These are phyloP conservation scores for Narcine bancroftii DNA, from an alignment of 2,113 vertebrate genomes.

Conservation along the genomic window DNA sequence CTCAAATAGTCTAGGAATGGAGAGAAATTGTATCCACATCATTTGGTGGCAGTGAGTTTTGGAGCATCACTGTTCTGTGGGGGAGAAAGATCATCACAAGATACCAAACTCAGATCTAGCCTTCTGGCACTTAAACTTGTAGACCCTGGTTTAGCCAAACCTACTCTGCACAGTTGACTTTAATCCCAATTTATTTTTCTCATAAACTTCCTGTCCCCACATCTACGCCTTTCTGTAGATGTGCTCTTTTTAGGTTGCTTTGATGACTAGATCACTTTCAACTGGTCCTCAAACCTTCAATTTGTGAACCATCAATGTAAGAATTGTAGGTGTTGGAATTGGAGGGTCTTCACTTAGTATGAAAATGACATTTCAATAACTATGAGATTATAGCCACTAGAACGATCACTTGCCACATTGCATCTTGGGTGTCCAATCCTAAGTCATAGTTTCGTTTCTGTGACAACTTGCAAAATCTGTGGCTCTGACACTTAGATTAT, in stretches of 20 bases:
- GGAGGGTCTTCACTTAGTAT: neutral
- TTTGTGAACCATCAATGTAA: neutral
- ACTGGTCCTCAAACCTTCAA: neutral
- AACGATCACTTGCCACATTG: neutral
- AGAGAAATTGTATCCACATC: neutral
- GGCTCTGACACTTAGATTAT: no score
- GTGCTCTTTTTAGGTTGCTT: neutral
- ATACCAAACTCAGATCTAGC: neutral
- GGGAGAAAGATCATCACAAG: neutral
- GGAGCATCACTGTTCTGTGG: neutral
- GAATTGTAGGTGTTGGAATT: neutral
- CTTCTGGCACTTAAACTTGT: neutral
- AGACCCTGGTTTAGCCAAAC: neutral
- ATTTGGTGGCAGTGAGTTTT: neutral
- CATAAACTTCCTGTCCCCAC: neutral
- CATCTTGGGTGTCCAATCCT: neutral
- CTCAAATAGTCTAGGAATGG: neutral
- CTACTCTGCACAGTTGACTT: neutral
- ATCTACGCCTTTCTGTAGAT: neutral
- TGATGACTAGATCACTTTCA: neutral
- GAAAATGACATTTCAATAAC: neutral
- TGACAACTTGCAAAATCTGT: neutral
- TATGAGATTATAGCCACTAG: neutral
- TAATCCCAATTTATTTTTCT: neutral
- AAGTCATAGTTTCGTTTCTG: neutral